Base-by-base conservation (phyloP, 2,113 vertebrate genomes). In the Myotis lucifugus region DNA sequence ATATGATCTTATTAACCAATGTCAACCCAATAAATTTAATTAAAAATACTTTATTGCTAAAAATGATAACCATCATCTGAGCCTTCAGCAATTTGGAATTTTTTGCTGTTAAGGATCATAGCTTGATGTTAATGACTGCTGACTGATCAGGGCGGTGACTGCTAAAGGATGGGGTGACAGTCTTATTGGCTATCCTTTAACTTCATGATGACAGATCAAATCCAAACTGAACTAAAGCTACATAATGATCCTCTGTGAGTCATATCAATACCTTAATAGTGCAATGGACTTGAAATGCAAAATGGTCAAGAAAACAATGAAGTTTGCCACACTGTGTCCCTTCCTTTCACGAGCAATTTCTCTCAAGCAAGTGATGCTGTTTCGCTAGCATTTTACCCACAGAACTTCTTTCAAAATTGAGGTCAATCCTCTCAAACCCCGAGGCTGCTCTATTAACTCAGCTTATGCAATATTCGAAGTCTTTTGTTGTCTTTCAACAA, bases 241-340 rank as follows among this genome's bases (percentile, higher is more conserved):
- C 3, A 73, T n/a, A 76, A 13, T 85, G 37, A 88, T 67, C 82
- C 23, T 64, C 29, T 56, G 25, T 83, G 6, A 77, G 40, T 72
- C 61, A 77, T 21, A 87, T 37, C 69, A 96, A 69, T 87, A 88
- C 23, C 40, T 90, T 96, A 95, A 90, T 46, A 46, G 86, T 82
- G 32, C 40, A 81, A 82, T 7, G 27, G 23, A 69, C 8, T 10
- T 94, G 76, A 90, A 92, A 92, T 84, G 37, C 40, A 87, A 95
- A 91, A 77, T 29, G 48, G 50, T 25, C 25, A 76, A 91, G 52
- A 59, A 34, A 25, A 81, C 6, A 56, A 15, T 59, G 8, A 81
- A 59, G 52, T 81, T 27, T 59, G 21, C 34, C 52, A 27, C 34
- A 79, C 8, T 25, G 21, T 81, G 78, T 81, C 52, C 37, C 78